Percentiles rank a stretch among this genome's conserved stretches.
Conservation (phyloP, 2,888 invertebrate species). For the Colostygia pectinataria region DNA sequence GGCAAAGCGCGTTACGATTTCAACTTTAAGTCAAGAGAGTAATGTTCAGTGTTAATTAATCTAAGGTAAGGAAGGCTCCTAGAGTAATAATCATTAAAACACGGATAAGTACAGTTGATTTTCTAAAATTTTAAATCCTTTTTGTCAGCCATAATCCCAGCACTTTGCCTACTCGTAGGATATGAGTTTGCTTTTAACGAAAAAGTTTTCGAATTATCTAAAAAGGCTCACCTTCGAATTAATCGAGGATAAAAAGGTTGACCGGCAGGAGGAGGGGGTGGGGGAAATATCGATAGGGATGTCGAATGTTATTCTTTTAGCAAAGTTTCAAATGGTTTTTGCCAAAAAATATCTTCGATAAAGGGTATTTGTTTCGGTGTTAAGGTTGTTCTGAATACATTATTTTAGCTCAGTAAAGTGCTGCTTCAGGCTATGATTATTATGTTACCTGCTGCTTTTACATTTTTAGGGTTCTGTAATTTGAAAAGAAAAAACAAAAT, state of each 20-base stretch:
- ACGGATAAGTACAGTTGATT: no score
- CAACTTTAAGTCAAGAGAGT: no score
- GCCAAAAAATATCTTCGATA: not conserved
- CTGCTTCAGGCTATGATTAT: not conserved
- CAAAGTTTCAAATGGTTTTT: constrained; percentile 21
- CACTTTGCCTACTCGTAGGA: constrained; percentile 20
- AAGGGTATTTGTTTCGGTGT: not conserved
- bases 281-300: constrained; percentile 19
- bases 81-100: no score
- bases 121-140: not conserved
- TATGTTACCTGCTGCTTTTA: not conserved
- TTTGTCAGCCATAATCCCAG: constrained; percentile 12
- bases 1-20: no score
- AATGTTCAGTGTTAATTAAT: no score
- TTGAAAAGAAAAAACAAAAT: no score
- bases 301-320: constrained; percentile 24
- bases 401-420: not conserved
- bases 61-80: no score
- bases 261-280: not conserved
- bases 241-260: constrained; percentile 34
- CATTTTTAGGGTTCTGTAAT: no score
- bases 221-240: constrained; percentile 35
- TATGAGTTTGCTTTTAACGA: constrained; percentile 35
- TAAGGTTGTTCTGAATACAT: not conserved
- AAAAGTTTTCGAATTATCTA: constrained; percentile 35